Evolutionary conservation across 2,797 vertebrate species (phyloP), one percentile per base, ranked within the genome.

Genomic region (Gephyroberyx darwinii): DNA sequence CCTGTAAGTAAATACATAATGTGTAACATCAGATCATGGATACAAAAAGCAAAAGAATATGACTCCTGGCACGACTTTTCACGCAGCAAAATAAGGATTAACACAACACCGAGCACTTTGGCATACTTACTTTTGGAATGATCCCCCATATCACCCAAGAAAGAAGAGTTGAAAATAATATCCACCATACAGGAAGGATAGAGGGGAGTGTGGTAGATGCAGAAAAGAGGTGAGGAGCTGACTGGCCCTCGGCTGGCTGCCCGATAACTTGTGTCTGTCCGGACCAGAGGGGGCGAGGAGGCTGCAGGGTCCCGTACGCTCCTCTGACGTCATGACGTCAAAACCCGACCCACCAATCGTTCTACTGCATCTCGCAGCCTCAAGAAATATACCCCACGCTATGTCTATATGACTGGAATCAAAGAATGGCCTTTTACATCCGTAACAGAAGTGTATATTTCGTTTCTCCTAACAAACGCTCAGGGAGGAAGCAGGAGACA

Each of bases 141-240:
- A 93, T 98, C 97, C 93, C 96, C 96, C 97, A 98, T 98, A 94
- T 96, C 96, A 95, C 95, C 95, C 95, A 95, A 95, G 92, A 95
- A 94, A 94, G 95, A 95, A 93, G 92, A 92, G 69, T 93, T 94
- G 76, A 95, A 93, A 86, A 96, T 90, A 85, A 96, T 92, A 90
- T 98, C 96, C 96, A 97, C 96, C 97, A 98, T 98, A 92, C 96
- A 96, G 95, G 88, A 93, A 83, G 67, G 77, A 65, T 9, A 85
- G 84, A 84, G 91, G 88, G 88, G 87, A 84, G 86, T 77, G 92
- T 90, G 86, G 85, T 81, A 79, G 90, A 86, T 77, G 88, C 90
- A 85, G 91, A 92, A 93, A 94, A 80, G 84, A 89, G 92, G 91
- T 88, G 92, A 84, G 92, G 83, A 88, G 87, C 80, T 86, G 87